Evolutionary conservation across 2,113 vertebrate genomes (phyloP), one percentile per base, ranked within the genome.

Genomic region (Trinectes maculatus): DNA sequence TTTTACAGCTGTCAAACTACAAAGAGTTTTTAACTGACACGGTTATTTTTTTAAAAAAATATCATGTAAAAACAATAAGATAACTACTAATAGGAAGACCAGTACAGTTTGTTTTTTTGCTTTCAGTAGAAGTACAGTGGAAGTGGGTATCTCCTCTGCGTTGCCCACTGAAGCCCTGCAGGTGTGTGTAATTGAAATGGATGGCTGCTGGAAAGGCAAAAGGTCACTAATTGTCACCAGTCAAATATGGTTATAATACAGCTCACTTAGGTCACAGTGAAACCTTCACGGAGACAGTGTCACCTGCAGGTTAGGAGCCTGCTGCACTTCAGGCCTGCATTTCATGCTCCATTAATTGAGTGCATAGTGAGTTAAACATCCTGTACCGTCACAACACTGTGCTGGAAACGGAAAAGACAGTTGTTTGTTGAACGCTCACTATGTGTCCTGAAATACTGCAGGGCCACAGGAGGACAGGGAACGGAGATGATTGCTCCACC

Each of bases 221-320:
- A 92, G 90, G 92, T 92, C 92, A 92, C 80, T 85, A 85, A 91
- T 86, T 85, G 83, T 91, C 89, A 87, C 81, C 72, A 90, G 89
- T 93, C 89, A 90, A 89, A 87, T 87, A 86, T 15, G 31, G 90
- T 93, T 92, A 90, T 83, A 79, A 70, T 72, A 88, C 77, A 62
- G 44, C 79, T 76, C 82, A 70, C 81, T 85, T 74, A 67, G 77
- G 77, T 90, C 87, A 87, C 83, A 77, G 81, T 81, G 81, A 68
- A 51, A 65, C 74, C 84, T 62, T 70, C 79, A 49, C 61, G 83
- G 48, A 67, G 78, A 82, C 79, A 54, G 43, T 63, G 70, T 90
- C 85, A 88, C 85, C 84, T 83, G 86, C 86, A 80, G 89, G 71
- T 88, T 81, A 64, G 79, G 61, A 83, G 86, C 76, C 67, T 65